Conservation (phyloP, 2,113 vertebrate species). For the Heterotis niloticus region DNA sequence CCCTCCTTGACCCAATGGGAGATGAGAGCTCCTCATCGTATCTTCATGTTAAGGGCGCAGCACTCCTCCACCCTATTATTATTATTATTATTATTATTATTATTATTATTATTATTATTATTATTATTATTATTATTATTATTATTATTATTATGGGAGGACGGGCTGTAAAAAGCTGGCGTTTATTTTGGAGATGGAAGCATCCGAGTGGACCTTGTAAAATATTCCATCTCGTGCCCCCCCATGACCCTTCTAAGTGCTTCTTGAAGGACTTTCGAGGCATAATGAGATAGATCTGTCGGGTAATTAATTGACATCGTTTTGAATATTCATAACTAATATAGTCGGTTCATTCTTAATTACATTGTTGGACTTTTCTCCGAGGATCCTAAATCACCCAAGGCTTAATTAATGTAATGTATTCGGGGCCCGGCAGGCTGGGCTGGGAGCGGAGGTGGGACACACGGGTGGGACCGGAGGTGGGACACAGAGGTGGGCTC, state of each 20-base stretch:
- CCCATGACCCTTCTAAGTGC: constrained; percentile 80
- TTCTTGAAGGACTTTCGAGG: constrained; percentile 78
- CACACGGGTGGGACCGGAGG: too few species aligned
- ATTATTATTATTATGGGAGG: constrained; percentile 45
- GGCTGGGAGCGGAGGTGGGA: constrained; percentile 59
- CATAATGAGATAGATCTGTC: constrained; percentile 77
- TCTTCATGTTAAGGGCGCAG: neutral
- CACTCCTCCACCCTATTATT: too few species aligned
- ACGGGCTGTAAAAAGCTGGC: constrained; percentile 64
- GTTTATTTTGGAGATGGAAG: constrained; percentile 59
- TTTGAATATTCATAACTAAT: constrained; percentile 99
- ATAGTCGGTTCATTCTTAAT: constrained; percentile 95
- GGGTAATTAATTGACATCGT: constrained; percentile 98
- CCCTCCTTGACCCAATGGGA: constrained; percentile 74
- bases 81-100: too few species aligned
- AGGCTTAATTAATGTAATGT: constrained; percentile 99
- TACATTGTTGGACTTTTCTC: constrained; percentile 99
- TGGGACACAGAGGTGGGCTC: constrained; percentile 56
- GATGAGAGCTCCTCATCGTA: constrained; percentile 42
- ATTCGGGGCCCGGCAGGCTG: constrained; percentile 92
- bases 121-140: too few species aligned
- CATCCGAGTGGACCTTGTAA: constrained; percentile 68
- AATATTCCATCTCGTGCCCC: constrained; percentile 69
- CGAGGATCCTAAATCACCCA: constrained; percentile 98
- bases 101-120: neutral